Conservation (phyloP, 30 jellyfish, hydroid and myxozoan species). For the Hydractinia echinata region DNA sequence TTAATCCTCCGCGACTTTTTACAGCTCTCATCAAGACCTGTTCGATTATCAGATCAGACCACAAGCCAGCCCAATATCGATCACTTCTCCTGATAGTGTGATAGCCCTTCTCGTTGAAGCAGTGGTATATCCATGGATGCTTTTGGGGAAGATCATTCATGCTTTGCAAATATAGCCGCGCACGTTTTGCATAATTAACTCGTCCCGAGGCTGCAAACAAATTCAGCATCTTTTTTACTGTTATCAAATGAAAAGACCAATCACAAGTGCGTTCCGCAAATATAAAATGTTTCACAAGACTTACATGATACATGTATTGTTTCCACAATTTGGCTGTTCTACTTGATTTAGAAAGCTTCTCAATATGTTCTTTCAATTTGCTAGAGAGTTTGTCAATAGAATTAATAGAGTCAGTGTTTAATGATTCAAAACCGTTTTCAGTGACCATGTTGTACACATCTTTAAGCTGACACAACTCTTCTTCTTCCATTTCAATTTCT, state of each 20-base stretch:
- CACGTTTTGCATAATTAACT: conserved; percentile 42
- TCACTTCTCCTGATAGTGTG: conserved; percentile 49
- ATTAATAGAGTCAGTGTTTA: not conserved
- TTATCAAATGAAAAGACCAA: conserved; percentile 39
- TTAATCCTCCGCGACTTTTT: conserved; percentile 41
- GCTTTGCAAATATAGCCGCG: conserved; percentile 42
- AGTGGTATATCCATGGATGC: conserved; percentile 27
- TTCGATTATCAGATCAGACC: conserved; percentile 52
- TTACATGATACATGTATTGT: conserved; percentile 33
- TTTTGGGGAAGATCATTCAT: conserved; percentile 41
- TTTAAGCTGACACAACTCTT: conserved; percentile 18
- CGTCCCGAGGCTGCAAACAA: conserved; percentile 56
- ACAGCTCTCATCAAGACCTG: conserved; percentile 47
- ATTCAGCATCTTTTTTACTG: conserved; percentile 44
- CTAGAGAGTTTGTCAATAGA: not conserved
- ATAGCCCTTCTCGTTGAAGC: conserved; percentile 41
- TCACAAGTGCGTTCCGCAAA: conserved; percentile 48
- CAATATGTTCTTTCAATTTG: not conserved
- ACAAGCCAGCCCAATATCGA: too few relatives aligned
- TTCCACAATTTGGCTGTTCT: too few relatives aligned
- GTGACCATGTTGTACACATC: not conserved
- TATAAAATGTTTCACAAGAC: conserved; percentile 29
- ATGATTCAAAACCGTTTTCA: conserved; percentile 4
- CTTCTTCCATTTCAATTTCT: conserved; percentile 19
- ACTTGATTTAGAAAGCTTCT: conserved; percentile 23